These are phyloP conservation scores for Miniopterus natalensis DNA, from an alignment of 2,113 vertebrate genomes.

Conservation along the genomic window DNA sequence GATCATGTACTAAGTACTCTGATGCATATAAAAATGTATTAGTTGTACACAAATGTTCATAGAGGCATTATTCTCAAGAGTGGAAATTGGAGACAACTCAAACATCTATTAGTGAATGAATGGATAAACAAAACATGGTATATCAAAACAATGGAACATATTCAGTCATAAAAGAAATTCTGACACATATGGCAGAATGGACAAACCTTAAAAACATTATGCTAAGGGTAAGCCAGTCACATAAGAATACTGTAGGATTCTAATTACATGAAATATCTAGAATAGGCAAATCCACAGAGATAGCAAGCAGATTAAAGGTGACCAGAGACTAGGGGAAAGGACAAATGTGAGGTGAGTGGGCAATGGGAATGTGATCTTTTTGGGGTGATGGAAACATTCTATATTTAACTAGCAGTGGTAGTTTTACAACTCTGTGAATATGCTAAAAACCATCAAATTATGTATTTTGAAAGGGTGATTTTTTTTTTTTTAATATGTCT, in stretches of 20 bases:
- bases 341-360: fast-evolving
- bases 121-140: neutral
- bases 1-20: neutral
- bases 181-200: neutral
- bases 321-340: neutral
- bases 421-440: neutral
- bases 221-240: neutral
- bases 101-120: too few relatives aligned
- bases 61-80: neutral
- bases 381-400: neutral
- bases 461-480: neutral
- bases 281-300: neutral
- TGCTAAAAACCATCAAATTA: neutral
- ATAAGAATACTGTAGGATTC: fast-evolving
- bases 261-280: fast-evolving
- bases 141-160: neutral
- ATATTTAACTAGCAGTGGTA: too few relatives aligned
- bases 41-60: neutral
- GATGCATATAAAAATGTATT: neutral
- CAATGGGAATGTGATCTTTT: too few relatives aligned
- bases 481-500: neutral
- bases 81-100: neutral
- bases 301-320: neutral
- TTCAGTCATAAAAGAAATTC: neutral
- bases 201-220: fast-evolving